Percentiles rank a stretch among this genome's conserved stretches.
phyloP scores from a whole-genome alignment of 2,888 invertebrate genomes.

The Drosophila macrospina region DNA sequence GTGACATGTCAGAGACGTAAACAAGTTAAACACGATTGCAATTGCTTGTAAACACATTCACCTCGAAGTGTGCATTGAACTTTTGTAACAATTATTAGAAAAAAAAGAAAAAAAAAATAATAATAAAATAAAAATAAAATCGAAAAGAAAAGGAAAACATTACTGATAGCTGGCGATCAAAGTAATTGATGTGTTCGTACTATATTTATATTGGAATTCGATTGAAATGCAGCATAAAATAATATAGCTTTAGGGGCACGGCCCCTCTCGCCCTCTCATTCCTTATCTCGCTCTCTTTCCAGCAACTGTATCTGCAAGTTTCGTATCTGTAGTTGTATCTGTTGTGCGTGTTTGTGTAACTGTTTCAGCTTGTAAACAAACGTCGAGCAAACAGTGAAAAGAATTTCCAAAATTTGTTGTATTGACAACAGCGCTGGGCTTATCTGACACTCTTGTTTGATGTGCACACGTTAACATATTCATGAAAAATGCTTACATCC shows the following conservation, averaged over 20 bases:
- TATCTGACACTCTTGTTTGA: slow-evolving; percentile 61
- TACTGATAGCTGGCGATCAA: slow-evolving; percentile 30
- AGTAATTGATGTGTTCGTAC: slow-evolving; percentile 44
- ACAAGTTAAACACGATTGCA: slow-evolving; percentile 67
- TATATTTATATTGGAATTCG: slow-evolving; percentile 35
- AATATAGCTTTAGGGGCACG: slow-evolving; percentile 16
- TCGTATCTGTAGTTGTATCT: slow-evolving; percentile 12
- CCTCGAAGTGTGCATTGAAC: slow-evolving; percentile 79
- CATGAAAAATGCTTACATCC: slow-evolving; percentile 20
- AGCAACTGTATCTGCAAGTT: slow-evolving; percentile 24
- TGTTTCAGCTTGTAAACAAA: slow-evolving; percentile 69
- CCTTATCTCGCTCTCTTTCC: slow-evolving; percentile 3
- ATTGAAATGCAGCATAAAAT: slow-evolving; percentile 27
- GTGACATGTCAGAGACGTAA: slow-evolving; percentile 72
- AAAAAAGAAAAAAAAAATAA: slow-evolving; percentile 1
- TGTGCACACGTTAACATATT: slow-evolving; percentile 57
- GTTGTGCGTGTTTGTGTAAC: slow-evolving; percentile 60
- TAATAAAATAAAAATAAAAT: slow-evolving; percentile 5
- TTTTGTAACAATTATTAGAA: slow-evolving; percentile 55
- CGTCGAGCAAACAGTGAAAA: slow-evolving; percentile 56
- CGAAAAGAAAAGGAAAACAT: slow-evolving; percentile 2
- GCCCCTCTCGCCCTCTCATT: not conserved
- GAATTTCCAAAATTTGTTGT: slow-evolving; percentile 55
- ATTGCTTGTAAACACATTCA: slow-evolving; percentile 61
- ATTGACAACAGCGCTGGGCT: slow-evolving; percentile 69